Evolutionary conservation across 2,888 invertebrate species (phyloP).

Genomic region (Timandra comae): DNA sequence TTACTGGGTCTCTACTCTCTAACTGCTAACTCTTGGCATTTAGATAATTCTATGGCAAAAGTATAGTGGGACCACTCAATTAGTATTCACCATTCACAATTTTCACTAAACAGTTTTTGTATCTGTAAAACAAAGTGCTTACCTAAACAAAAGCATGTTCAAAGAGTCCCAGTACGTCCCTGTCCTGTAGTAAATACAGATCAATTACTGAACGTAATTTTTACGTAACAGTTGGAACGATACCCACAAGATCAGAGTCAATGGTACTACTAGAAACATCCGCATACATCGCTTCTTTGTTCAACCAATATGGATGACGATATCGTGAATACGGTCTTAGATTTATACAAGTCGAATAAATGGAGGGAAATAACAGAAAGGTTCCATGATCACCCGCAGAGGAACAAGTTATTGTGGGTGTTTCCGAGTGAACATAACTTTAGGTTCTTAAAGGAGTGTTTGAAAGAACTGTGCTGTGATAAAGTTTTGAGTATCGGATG

Average conservation of each 20-base stretch:
- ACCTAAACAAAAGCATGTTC: too few species aligned
- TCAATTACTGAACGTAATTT: slow-evolving; percentile 29
- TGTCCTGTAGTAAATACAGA: slow-evolving; percentile 28
- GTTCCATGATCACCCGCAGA: slow-evolving; percentile 68
- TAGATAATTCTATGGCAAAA: too few species aligned
- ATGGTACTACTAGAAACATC: slow-evolving; percentile 17
- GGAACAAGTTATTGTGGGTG: slow-evolving; percentile 82
- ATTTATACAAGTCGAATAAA: slow-evolving; percentile 52
- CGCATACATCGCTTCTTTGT: slow-evolving; percentile 7
- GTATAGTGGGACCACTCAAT: too few species aligned
- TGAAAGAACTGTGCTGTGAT: slow-evolving; percentile 58
- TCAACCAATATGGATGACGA: slow-evolving; percentile 45
- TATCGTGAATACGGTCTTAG: slow-evolving; percentile 50
- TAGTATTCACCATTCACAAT: too few species aligned
- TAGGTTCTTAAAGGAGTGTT: slow-evolving; percentile 66
- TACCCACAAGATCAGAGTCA: slow-evolving; percentile 31
- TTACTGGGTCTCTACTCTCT: too few species aligned
- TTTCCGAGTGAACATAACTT: slow-evolving; percentile 83
- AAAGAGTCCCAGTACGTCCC: too few species aligned
- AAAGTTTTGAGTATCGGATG: slow-evolving; percentile 84
- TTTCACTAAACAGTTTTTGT: too few species aligned
- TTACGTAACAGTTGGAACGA: slow-evolving; percentile 21
- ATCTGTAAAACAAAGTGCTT: too few species aligned
- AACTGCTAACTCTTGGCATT: too few species aligned
- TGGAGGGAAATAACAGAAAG: slow-evolving; percentile 66